Percentiles rank a stretch among this genome's conserved stretches.
Evolutionary conservation across 1,140 invertebrate species (phyloP).

Genomic region (Zaprionus vittiger): DNA sequence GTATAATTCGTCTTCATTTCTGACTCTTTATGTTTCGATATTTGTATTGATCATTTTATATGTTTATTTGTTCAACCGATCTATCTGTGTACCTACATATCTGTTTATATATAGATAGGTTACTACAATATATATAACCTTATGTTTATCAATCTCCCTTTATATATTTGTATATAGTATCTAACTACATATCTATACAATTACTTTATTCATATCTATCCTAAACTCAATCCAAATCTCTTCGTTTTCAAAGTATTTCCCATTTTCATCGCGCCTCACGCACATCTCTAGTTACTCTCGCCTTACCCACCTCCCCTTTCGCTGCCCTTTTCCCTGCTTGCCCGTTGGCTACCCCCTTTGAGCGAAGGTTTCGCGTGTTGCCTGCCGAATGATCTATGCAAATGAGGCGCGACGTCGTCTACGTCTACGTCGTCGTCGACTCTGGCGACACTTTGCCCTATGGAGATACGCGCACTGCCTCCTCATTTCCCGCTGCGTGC

Average conservation of each 20-base stretch:
- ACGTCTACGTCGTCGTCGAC: constrained; percentile 3
- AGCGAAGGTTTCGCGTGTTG: constrained; percentile 19
- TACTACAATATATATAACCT: no score
- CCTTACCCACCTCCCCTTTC: neutral
- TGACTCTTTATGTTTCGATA: no score
- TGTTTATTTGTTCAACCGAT: no score
- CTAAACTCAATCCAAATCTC: neutral
- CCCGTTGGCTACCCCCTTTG: constrained; percentile 5
- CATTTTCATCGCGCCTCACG: neutral
- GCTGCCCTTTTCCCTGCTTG: neutral
- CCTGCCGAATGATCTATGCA: constrained; percentile 49
- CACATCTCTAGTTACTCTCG: neutral
- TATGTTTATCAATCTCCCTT: neutral
- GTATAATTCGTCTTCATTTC: no score
- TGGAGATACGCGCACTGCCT: constrained; percentile 35
- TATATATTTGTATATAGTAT: neutral
- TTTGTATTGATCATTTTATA: no score
- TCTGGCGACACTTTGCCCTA: constrained; percentile 50
- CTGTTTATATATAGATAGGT: no score
- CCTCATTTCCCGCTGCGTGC: neutral
- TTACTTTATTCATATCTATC: no score
- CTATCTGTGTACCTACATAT: no score
- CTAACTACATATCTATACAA: no score
- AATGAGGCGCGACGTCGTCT: constrained; percentile 21
- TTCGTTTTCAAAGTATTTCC: neutral